These are phyloP conservation scores for Acrobasis suavella DNA, from an alignment of 2,888 invertebrate species.

Conservation along the genomic window DNA sequence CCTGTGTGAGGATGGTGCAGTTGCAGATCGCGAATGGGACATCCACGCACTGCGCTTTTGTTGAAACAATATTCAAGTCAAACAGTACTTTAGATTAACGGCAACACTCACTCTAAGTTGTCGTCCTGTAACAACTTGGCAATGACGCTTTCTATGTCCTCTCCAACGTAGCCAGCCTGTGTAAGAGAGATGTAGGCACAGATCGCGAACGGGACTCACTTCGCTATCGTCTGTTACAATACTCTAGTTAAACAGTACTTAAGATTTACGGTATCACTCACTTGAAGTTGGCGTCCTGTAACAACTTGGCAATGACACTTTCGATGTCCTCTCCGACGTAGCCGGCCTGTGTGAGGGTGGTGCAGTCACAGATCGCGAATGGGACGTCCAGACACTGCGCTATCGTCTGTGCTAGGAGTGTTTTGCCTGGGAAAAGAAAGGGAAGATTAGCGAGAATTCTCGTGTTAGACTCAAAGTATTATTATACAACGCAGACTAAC, in stretches of 20 bases:
- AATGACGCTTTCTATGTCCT: too few species aligned
- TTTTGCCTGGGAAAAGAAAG: conserved; percentile 87
- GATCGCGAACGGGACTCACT: too few species aligned
- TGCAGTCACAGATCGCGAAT: conserved; percentile 99
- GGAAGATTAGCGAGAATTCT: too few species aligned
- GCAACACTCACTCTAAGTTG: too few species aligned
- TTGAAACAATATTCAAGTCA: conserved; percentile 50
- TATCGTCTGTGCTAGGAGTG: conserved; percentile 97
- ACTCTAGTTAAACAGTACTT: too few species aligned
- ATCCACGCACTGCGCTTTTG: conserved; percentile 98
- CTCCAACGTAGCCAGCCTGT: too few species aligned
- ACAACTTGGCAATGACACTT: conserved; percentile 97
- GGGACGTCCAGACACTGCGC: conserved; percentile 99
- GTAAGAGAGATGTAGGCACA: too few species aligned
- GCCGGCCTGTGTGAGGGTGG: conserved; percentile 96
- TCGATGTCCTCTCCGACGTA: conserved; percentile 99
- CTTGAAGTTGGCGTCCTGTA: conserved; percentile 97
- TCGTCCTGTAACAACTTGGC: too few species aligned
- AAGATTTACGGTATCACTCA: conserved; percentile 42
- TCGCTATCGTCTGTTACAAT: background rate
- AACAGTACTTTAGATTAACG: too few species aligned
- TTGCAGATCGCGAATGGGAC: conserved; percentile 99
- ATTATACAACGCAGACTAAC: too few species aligned
- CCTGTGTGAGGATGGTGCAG: conserved; percentile 97
- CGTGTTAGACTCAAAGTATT: too few species aligned